A percentile compares a stretch with the other conserved stretches of the same genome.
Conservation (phyloP, 2,113 vertebrate genomes). For the Arothron firmamentum region DNA sequence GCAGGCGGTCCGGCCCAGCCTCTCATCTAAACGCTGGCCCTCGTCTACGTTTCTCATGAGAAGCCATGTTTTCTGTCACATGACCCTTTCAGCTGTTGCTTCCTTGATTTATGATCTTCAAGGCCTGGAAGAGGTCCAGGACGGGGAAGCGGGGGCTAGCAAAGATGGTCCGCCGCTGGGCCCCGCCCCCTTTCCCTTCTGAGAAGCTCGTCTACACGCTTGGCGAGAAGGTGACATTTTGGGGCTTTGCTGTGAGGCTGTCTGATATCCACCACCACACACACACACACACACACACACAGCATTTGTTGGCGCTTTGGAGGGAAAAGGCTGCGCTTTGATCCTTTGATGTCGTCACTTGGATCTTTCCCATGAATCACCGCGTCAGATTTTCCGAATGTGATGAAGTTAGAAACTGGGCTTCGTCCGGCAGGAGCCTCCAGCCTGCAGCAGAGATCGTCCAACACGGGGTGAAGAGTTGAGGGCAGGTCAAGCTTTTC, state of each 20-base stretch:
- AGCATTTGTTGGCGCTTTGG: too few species aligned
- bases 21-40: slow-evolving; percentile 2
- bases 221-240: not conserved
- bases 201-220: slow-evolving; percentile 17
- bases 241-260: too few species aligned
- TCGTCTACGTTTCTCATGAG: slow-evolving; percentile 31
- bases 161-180: not conserved
- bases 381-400: too few species aligned
- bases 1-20: not conserved
- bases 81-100: slow-evolving; percentile 52
- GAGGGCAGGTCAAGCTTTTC: slow-evolving; percentile 32
- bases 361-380: too few species aligned
- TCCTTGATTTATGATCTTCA: slow-evolving; percentile 38
- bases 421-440: slow-evolving; percentile 17
- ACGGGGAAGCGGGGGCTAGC: not conserved
- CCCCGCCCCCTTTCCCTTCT: not conserved
- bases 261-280: too few species aligned
- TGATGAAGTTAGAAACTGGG: not conserved
- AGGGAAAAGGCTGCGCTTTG: too few species aligned
- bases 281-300: too few species aligned
- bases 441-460: too few species aligned
- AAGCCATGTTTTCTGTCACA: slow-evolving; percentile 32
- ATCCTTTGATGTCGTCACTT: too few species aligned
- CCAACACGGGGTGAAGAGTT: slow-evolving; percentile 23
- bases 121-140: slow-evolving; percentile 12